phyloP scores from a whole-genome alignment of 2,888 invertebrate genomes.

The Pecten maximus region DNA sequence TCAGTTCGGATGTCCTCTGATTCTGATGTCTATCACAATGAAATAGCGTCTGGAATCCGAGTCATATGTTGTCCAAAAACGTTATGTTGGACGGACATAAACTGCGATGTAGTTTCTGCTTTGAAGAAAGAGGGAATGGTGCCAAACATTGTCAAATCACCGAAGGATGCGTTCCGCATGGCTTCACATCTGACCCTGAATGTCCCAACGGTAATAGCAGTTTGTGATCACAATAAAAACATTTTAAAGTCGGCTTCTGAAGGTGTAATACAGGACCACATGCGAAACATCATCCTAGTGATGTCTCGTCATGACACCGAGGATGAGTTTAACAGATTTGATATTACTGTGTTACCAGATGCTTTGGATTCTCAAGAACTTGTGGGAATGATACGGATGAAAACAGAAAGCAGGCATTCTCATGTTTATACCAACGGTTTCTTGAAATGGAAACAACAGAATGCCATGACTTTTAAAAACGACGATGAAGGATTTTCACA shows the following conservation, averaged over 20 bases:
- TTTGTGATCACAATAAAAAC: not conserved
- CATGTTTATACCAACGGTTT: not conserved
- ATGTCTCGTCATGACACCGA: not conserved
- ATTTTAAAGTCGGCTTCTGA: not conserved
- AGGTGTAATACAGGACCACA: not conserved
- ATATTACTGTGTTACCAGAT: not conserved
- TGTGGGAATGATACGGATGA: not conserved
- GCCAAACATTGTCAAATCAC: not conserved
- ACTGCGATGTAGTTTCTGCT: not conserved
- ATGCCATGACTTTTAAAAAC: not conserved
- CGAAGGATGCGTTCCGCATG: not conserved
- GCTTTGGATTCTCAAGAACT: not conserved
- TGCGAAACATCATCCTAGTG: not conserved
- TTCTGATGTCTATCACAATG: not conserved
- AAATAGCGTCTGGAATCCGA: not conserved
- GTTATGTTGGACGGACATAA: not conserved
- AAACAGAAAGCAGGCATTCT: not conserved
- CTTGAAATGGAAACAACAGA: not conserved
- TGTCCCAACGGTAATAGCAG: not conserved
- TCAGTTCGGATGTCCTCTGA: not conserved
- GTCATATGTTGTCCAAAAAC: not conserved
- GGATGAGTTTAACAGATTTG: not conserved
- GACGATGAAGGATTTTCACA: not conserved
- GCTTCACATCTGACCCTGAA: not conserved
- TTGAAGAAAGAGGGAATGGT: not conserved